Conservation (phyloP, 2,888 invertebrate genomes). For the Rhingia rostrata region DNA sequence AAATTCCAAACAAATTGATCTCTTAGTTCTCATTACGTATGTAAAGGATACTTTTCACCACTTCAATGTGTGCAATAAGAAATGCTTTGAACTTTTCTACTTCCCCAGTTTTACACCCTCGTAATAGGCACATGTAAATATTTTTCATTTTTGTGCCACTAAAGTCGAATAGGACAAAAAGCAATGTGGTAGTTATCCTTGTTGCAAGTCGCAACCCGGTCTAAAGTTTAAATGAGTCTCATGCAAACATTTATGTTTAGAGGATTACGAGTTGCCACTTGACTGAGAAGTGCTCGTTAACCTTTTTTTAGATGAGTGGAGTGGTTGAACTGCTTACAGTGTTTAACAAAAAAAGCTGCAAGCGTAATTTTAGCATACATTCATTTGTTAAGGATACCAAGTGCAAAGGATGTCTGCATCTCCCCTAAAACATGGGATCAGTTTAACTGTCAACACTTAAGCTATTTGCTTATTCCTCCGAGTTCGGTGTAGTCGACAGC, state of each 20-base stretch:
- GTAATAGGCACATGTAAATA: constrained; percentile 12
- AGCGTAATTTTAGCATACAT: constrained; percentile 39
- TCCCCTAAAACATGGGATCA: neutral
- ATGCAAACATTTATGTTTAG: constrained; percentile 56
- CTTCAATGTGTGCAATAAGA: constrained; percentile 25
- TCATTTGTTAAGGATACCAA: neutral
- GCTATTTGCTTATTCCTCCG: constrained; percentile 8
- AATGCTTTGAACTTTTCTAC: constrained; percentile 29
- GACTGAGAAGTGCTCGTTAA: constrained; percentile 71
- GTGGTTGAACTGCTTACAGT: constrained; percentile 65
- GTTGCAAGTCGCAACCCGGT: constrained; percentile 6
- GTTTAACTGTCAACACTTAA: constrained; percentile 9
- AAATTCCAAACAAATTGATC: constrained; percentile 44
- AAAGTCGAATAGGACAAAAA: constrained; percentile 26
- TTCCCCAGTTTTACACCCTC: constrained; percentile 36
- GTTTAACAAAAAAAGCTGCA: constrained; percentile 39
- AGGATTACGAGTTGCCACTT: constrained; percentile 59
- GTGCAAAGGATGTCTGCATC: neutral
- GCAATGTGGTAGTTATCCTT: constrained; percentile 36
- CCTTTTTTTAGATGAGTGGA: constrained; percentile 66
- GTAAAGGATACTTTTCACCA: constrained; percentile 36
- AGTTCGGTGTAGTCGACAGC: constrained; percentile 18
- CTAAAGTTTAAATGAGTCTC: constrained; percentile 54
- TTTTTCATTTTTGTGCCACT: neutral
- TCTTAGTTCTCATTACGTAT: constrained; percentile 58